Conservation (phyloP, 2,797 vertebrate genomes). For the Oryzias sinensis region DNA sequence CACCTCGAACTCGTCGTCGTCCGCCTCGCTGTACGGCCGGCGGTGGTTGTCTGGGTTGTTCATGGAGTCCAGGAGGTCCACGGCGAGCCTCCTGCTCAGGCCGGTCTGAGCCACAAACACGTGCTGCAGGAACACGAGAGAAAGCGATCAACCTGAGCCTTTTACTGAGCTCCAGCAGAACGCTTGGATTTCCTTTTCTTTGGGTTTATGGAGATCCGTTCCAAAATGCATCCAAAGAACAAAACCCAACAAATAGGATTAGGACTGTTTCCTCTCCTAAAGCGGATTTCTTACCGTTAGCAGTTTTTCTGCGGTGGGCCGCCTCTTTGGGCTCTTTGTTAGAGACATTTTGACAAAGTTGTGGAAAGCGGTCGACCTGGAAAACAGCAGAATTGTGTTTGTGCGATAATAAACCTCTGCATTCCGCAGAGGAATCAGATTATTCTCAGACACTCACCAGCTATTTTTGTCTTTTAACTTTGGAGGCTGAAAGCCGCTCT, state of each 20-base stretch:
- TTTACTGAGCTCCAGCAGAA: too few relatives aligned
- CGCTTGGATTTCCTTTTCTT: too few relatives aligned
- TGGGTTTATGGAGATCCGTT: too few relatives aligned
- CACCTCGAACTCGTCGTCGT: conserved; percentile 96
- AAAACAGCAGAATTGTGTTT: conserved; percentile 24
- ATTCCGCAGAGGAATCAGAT: neutral
- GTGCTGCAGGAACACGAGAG: conserved; percentile 75
- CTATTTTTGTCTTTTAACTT: conserved; percentile 98
- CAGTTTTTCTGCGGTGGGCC: conserved; percentile 93
- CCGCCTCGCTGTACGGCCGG: conserved; percentile 84
- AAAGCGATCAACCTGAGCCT: too few relatives aligned
- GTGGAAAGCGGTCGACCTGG: conserved; percentile 91
- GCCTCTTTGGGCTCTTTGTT: conserved; percentile 97
- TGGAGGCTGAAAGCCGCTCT: conserved; percentile 96
- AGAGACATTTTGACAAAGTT: conserved; percentile 96
- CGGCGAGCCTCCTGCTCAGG: conserved; percentile 86
- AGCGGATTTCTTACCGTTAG: conserved; percentile 80
- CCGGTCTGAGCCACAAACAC: conserved; percentile 86
- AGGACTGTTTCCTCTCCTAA: too few relatives aligned
- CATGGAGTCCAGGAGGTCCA: conserved; percentile 93
- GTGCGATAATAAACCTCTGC: neutral
- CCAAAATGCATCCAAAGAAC: neutral
- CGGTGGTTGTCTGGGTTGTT: conserved; percentile 97
- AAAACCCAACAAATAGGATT: neutral
- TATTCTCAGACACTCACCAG: conserved; percentile 82